Conservation (phyloP, 1,140 invertebrate genomes). For the Leptestheria dahalacensis region DNA sequence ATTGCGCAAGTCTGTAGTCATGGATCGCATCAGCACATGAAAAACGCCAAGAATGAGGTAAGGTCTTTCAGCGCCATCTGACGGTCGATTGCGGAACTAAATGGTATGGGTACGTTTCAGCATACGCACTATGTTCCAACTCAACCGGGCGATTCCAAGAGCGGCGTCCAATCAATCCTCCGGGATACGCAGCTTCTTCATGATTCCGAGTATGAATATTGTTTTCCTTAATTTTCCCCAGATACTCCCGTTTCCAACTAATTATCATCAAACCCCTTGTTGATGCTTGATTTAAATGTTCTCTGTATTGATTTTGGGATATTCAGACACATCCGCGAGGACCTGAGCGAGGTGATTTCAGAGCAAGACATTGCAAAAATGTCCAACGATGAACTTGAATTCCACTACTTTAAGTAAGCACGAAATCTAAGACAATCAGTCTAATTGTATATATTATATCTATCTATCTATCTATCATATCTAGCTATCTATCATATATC, state of each 20-base stretch:
- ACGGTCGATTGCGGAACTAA: not conserved
- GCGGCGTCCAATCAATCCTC: constrained; percentile 28
- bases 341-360: constrained; percentile 37
- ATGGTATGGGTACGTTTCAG: not conserved
- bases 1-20: not conserved
- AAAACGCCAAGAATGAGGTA: not conserved
- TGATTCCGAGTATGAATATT: constrained; percentile 42
- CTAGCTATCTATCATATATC: too few relatives aligned
- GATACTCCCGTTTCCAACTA: too few relatives aligned
- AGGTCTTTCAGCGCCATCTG: not conserved
- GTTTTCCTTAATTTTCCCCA: not conserved
- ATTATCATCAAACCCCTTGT: too few relatives aligned
- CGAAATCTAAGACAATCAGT: too few relatives aligned
- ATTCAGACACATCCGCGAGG: constrained; percentile 58
- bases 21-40: constrained; percentile 9
- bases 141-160: constrained; percentile 32
- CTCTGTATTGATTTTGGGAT: constrained; percentile 24
- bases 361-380: constrained; percentile 41
- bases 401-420: constrained; percentile 42
- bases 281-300: not conserved
- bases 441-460: too few relatives aligned
- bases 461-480: too few relatives aligned
- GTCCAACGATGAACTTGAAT: constrained; percentile 56
- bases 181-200: constrained; percentile 47
- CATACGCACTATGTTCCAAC: constrained; percentile 41